phyloP scores from a whole-genome alignment of 2,888 invertebrate species.

The Leptinotarsa rubiginosa region DNA sequence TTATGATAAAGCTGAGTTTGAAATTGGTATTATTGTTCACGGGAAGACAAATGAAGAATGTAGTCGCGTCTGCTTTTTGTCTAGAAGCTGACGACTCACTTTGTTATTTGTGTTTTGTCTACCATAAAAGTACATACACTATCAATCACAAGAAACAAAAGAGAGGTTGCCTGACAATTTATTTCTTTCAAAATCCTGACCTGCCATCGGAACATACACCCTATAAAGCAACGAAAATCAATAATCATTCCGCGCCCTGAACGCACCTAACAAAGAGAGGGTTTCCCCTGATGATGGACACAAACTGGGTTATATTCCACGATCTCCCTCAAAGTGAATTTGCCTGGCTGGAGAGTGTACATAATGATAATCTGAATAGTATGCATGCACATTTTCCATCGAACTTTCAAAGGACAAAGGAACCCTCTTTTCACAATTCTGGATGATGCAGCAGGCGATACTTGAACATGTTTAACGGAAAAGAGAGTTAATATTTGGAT shows the following conservation, averaged over 20 bases:
- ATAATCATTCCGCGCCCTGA: conserved; percentile 5
- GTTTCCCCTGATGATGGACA: not conserved
- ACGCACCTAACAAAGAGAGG: not conserved
- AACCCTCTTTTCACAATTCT: not conserved
- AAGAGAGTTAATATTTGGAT: not conserved
- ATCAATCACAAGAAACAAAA: too few species aligned
- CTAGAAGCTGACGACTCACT: too few species aligned
- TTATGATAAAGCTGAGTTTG: not conserved
- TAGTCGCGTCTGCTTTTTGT: not conserved
- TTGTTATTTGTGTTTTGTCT: too few species aligned
- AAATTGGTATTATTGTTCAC: not conserved
- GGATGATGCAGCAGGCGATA: not conserved
- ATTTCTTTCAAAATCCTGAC: too few species aligned
- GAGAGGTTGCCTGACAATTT: too few species aligned
- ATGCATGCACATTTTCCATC: conserved; percentile 4
- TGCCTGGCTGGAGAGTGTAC: not conserved
- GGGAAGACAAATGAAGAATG: not conserved
- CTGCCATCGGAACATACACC: not conserved
- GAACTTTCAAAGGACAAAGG: not conserved
- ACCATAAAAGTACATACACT: not conserved
- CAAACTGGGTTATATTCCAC: conserved; percentile 3
- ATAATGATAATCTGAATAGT: not conserved
- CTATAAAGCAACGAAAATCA: not conserved
- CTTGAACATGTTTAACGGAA: not conserved
- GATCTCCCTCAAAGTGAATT: conserved; percentile 13